A percentile compares a stretch with the other conserved stretches of the same genome.
These are phyloP conservation scores for Tor tambroides DNA, from an alignment of 2,113 vertebrate genomes.

Conservation along the genomic window DNA sequence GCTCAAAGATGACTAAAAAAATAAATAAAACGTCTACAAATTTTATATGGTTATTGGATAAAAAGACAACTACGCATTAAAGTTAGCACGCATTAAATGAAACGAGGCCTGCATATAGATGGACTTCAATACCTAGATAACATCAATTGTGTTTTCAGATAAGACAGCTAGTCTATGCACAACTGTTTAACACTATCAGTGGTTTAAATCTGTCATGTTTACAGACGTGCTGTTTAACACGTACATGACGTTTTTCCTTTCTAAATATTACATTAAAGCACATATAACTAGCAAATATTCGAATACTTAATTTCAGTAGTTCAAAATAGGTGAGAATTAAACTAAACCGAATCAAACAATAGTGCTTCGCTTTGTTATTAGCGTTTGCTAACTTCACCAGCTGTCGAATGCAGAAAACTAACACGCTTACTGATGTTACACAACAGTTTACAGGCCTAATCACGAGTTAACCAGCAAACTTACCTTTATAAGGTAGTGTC, in stretches of 20 bases:
- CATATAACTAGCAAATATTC: neutral
- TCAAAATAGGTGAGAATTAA: neutral
- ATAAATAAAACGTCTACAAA: too few species aligned
- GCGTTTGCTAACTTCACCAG: conserved; percentile 7
- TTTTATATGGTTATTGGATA: neutral
- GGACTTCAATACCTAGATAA: neutral
- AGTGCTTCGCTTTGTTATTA: conserved; percentile 7
- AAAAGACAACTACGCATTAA: too few species aligned
- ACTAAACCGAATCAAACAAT: neutral
- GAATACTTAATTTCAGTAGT: neutral
- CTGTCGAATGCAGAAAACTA: neutral
- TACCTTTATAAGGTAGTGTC: conserved; percentile 5
- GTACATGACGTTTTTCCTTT: neutral
- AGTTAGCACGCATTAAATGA: neutral
- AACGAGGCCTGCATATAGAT: neutral
- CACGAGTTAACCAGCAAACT: neutral
- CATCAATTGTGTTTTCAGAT: neutral
- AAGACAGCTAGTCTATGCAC: neutral
- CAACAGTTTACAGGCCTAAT: too few species aligned
- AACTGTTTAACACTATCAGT: neutral
- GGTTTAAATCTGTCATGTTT: neutral
- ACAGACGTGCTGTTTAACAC: too few species aligned
- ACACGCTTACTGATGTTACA: neutral
- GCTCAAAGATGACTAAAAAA: neutral
- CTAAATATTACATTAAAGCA: neutral